Conservation (phyloP, 2,797 vertebrate species). For the Cyprinella venusta region DNA sequence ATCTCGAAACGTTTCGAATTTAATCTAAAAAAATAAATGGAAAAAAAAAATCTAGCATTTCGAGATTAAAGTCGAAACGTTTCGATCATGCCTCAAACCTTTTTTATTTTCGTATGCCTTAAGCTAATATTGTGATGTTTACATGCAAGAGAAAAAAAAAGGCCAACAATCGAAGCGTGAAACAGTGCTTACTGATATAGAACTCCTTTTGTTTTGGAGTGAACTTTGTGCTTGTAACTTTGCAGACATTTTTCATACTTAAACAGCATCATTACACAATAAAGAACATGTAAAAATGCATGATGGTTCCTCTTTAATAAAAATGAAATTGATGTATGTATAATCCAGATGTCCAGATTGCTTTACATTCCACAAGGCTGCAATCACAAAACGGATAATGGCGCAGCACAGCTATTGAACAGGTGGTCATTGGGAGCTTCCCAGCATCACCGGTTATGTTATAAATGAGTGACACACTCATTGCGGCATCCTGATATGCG, state of each 20-base stretch:
- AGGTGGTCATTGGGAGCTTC: conserved; percentile 18
- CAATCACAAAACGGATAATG: conserved; percentile 1
- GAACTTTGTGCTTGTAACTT: not conserved
- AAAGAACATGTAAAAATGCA: not conserved
- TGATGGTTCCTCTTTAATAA: not conserved
- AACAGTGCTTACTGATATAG: not conserved
- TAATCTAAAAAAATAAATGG: too few relatives aligned
- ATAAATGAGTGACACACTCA: conserved; percentile 27
- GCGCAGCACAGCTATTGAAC: conserved; percentile 17
- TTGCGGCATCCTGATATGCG: conserved; percentile 20
- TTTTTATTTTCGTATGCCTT: not conserved
- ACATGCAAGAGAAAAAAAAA: not conserved
- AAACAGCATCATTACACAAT: not conserved
- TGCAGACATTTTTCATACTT: not conserved
- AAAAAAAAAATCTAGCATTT: too few relatives aligned
- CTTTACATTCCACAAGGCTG: conserved; percentile 14
- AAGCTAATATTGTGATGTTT: not conserved
- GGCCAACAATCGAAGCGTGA: not conserved
- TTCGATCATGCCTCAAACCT: not conserved
- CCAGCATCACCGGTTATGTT: conserved; percentile 22
- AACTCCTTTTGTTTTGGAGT: not conserved
- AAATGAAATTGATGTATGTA: conserved; percentile 28
- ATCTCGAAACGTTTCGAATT: too few relatives aligned
- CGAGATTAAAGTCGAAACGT: too few relatives aligned
- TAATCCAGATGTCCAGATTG: conserved; percentile 11